A percentile compares a stretch with the other conserved stretches of the same genome.
These are phyloP conservation scores for Botrylloides violaceus DNA, from an alignment of 23 tunicate species.

Conservation along the genomic window DNA sequence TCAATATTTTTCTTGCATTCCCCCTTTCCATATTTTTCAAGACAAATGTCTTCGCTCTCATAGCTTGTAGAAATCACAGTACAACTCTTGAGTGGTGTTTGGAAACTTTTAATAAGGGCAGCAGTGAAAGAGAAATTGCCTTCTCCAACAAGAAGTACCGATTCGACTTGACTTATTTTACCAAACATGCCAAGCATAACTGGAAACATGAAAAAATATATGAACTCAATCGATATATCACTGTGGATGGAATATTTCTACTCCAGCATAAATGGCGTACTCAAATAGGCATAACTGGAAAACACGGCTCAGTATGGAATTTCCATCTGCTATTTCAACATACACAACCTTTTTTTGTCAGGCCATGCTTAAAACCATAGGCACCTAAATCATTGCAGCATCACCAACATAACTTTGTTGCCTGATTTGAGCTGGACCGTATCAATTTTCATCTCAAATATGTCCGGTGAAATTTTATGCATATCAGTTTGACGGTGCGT, in stretches of 20 bases:
- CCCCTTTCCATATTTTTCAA: slow-evolving; percentile 31
- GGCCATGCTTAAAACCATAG: too few species aligned
- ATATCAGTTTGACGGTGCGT: background rate
- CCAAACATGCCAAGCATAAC: too few species aligned
- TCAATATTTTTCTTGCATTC: slow-evolving; percentile 15
- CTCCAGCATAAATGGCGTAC: too few species aligned
- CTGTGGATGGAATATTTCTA: too few species aligned
- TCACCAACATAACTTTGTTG: too few species aligned
- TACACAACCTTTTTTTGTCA: too few species aligned
- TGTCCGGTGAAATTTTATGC: background rate
- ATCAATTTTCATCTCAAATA: background rate
- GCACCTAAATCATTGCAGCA: too few species aligned
- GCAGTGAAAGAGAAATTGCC: slow-evolving; percentile 50
- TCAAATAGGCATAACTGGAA: too few species aligned
- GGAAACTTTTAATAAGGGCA: slow-evolving; percentile 2
- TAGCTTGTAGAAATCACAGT: slow-evolving; percentile 16
- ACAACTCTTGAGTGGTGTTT: background rate
- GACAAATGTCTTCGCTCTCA: slow-evolving; percentile 14
- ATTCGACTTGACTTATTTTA: background rate
- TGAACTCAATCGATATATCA: too few species aligned
- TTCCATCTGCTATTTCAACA: too few species aligned
- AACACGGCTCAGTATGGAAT: too few species aligned
- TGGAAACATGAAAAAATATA: too few species aligned
- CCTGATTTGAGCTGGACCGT: background rate
- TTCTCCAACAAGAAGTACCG: slow-evolving; percentile 37